These are phyloP conservation scores for Prunella himalayana DNA, from an alignment of 2,113 vertebrate species.

Conservation along the genomic window DNA sequence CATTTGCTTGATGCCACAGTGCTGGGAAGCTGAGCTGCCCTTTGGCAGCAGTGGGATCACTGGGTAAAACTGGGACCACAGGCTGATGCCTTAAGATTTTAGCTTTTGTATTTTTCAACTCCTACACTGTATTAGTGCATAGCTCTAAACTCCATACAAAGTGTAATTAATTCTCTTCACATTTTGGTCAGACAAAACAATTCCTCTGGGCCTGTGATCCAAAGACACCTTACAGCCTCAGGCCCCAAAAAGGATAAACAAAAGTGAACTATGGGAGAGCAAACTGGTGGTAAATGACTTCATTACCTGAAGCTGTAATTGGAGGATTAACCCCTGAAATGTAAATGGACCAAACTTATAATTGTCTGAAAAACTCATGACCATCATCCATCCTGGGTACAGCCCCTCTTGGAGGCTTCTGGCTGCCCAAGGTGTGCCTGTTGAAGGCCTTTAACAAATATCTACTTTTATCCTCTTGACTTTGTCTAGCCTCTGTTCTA, in stretches of 20 bases:
- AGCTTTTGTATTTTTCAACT: neutral
- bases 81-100: neutral
- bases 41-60: neutral
- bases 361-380: neutral
- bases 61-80: neutral
- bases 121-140: neutral
- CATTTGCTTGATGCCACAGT: neutral
- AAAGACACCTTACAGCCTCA: neutral
- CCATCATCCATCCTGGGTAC: neutral
- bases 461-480: neutral
- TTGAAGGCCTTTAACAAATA: neutral
- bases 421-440: rapidly evolving
- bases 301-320: neutral
- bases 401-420: neutral
- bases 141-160: neutral
- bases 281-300: neutral
- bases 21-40: neutral
- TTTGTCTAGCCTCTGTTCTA: neutral
- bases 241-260: neutral
- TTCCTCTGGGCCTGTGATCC: neutral
- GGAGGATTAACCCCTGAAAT: neutral
- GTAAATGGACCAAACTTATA: neutral
- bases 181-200: neutral
- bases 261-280: neutral
- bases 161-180: neutral